A percentile compares a stretch with the other conserved stretches of the same genome.
Conservation (phyloP, 2,888 invertebrate species). For the Cosmia trapezina region DNA sequence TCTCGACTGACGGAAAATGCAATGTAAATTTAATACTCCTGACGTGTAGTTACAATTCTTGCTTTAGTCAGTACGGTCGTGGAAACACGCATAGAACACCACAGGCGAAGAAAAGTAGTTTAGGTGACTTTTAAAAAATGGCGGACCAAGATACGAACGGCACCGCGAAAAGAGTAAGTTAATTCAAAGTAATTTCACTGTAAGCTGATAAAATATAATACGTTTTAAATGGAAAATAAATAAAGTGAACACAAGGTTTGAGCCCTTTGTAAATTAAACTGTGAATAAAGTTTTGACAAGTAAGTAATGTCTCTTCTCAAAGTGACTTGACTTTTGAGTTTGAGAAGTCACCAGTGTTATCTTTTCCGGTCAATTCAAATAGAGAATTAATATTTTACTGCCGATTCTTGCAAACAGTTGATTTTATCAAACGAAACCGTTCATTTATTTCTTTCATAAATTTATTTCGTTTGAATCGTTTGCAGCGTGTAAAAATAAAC, state of each 20-base stretch:
- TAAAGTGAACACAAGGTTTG: constrained; percentile 42
- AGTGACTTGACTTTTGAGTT: constrained; percentile 50
- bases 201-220: constrained; percentile 18
- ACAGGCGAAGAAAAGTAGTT: constrained; percentile 10
- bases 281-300: constrained; percentile 62
- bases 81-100: constrained; percentile 44
- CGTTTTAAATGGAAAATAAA: constrained; percentile 27
- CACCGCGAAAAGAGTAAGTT: constrained; percentile 76
- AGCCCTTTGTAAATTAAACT: constrained; percentile 52
- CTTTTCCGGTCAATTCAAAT: constrained; percentile 55
- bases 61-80: constrained; percentile 79
- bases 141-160: constrained; percentile 72
- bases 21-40: constrained; percentile 82
- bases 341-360: constrained; percentile 55
- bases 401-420: constrained; percentile 16
- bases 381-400: constrained; percentile 49
- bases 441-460: constrained; percentile 17
- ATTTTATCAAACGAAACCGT: not conserved
- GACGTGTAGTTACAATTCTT: constrained; percentile 79
- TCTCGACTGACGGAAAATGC: constrained; percentile 80
- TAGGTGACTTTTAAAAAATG: constrained; percentile 61
- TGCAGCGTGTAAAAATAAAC: not conserved
- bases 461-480: constrained; percentile 2
- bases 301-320: constrained; percentile 60
- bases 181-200: constrained; percentile 11